Conservation (phyloP, 2,888 invertebrate genomes). For the Norana najaformis region DNA sequence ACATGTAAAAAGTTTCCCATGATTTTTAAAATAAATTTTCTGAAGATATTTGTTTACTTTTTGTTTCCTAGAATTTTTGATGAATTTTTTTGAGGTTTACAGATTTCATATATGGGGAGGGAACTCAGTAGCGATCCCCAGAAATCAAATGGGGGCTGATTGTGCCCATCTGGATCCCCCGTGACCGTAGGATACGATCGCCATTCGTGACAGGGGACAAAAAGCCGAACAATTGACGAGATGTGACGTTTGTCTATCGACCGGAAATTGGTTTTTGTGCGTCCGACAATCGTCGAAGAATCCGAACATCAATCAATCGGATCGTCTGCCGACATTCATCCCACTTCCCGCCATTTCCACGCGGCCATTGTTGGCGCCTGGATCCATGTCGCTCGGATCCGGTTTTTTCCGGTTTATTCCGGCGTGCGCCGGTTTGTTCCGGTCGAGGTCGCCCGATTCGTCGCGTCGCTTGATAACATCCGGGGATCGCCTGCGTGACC, state of each 20-base stretch:
- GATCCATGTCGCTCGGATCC: background rate
- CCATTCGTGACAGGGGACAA: background rate
- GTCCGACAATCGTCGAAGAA: background rate
- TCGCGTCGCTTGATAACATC: background rate
- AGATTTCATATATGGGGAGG: too few species aligned
- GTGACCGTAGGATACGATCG: background rate
- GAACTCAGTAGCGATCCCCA: background rate
- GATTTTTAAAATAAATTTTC: too few species aligned
- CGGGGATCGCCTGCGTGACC: background rate
- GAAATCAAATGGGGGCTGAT: background rate
- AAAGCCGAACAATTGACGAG: background rate
- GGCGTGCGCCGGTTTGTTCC: background rate
- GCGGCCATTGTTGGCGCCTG: background rate
- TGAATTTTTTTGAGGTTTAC: too few species aligned
- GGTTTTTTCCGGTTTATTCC: slow-evolving; percentile 13
- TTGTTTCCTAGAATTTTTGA: too few species aligned
- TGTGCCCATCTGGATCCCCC: background rate
- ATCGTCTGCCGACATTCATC: background rate
- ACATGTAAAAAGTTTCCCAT: too few species aligned
- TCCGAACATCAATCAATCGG: background rate
- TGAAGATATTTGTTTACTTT: too few species aligned
- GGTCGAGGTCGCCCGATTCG: slow-evolving; percentile 1
- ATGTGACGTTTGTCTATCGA: background rate
- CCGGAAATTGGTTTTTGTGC: slow-evolving; percentile 13
- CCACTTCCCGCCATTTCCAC: background rate